phyloP scores from a whole-genome alignment of 2,113 vertebrate genomes.

The Protobothrops flavoviridis region DNA sequence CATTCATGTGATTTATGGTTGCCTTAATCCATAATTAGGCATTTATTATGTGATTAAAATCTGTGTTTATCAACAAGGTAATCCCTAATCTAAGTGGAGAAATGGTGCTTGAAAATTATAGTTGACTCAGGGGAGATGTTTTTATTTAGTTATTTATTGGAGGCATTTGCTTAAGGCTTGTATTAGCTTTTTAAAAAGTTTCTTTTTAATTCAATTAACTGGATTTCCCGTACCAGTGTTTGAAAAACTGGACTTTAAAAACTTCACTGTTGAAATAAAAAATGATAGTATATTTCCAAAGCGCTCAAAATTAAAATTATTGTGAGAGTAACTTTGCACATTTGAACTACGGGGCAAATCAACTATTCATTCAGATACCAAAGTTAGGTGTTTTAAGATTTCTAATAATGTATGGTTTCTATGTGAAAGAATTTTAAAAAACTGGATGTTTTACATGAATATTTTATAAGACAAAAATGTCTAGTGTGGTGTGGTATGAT shows the following conservation, averaged over 20 bases:
- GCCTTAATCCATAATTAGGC: conserved; percentile 14
- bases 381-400: not conserved
- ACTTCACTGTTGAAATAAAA: not conserved
- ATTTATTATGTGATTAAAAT: conserved; percentile 30
- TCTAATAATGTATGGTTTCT: not conserved
- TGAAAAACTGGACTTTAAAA: not conserved
- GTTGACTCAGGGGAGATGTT: conserved; percentile 1
- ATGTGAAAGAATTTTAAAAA: not conserved
- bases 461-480: not conserved
- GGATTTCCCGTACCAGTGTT: not conserved
- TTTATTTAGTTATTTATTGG: not conserved
- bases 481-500: not conserved
- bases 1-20: not conserved
- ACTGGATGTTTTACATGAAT: not conserved
- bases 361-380: not conserved
- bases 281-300: not conserved
- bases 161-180: conserved; percentile 25
- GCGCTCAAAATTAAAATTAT: not conserved
- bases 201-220: conserved; percentile 10
- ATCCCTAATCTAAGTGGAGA: conserved; percentile 29
- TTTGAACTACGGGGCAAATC: not conserved
- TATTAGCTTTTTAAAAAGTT: conserved; percentile 13
- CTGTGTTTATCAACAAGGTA: conserved; percentile 41
- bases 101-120: not conserved
- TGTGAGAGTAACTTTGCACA: not conserved